Percentiles rank a stretch among this genome's conserved stretches.
These are phyloP conservation scores for Apostichopus parvimensis DNA, from an alignment of 35 echinoderm and acorn worm species.

Conservation along the genomic window DNA sequence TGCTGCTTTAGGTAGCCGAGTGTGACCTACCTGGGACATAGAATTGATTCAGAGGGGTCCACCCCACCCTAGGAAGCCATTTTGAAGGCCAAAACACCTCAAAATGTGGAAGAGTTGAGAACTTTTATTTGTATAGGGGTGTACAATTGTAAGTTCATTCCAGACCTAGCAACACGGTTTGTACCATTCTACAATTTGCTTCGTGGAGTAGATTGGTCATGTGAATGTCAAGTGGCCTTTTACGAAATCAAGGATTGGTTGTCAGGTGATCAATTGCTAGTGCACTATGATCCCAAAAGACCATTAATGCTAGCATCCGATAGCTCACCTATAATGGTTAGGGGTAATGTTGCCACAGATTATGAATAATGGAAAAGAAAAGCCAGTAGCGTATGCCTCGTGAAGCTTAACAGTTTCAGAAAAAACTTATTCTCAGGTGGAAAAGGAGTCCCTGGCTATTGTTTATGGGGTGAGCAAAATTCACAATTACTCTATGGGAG, in stretches of 20 bases:
- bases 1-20: constrained; percentile 56
- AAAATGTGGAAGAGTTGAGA: constrained; percentile 59
- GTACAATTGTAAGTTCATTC: constrained; percentile 74
- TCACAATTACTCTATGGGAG: constrained; percentile 46
- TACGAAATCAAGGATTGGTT: constrained; percentile 56
- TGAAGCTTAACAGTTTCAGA: constrained; percentile 8
- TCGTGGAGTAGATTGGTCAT: constrained; percentile 61
- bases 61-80: constrained; percentile 69
- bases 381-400: constrained; percentile 67
- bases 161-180: constrained; percentile 56
- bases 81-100: constrained; percentile 47
- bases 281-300: constrained; percentile 63
- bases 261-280: constrained; percentile 64
- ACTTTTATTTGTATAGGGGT: constrained; percentile 60
- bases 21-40: constrained; percentile 61
- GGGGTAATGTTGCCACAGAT: constrained; percentile 68
- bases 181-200: constrained; percentile 65
- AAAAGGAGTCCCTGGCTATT: constrained; percentile 1
- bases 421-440: constrained; percentile 30
- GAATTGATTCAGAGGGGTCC: constrained; percentile 60
- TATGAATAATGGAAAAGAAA: constrained; percentile 60
- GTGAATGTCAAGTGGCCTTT: constrained; percentile 68
- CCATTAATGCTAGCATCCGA: constrained; percentile 58
- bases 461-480: constrained; percentile 33
- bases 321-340: constrained; percentile 59